Percentiles rank a stretch among this genome's conserved stretches.
These are phyloP conservation scores for Strigamia transsilvanica DNA, from an alignment of 2,888 invertebrate genomes.

Conservation along the genomic window DNA sequence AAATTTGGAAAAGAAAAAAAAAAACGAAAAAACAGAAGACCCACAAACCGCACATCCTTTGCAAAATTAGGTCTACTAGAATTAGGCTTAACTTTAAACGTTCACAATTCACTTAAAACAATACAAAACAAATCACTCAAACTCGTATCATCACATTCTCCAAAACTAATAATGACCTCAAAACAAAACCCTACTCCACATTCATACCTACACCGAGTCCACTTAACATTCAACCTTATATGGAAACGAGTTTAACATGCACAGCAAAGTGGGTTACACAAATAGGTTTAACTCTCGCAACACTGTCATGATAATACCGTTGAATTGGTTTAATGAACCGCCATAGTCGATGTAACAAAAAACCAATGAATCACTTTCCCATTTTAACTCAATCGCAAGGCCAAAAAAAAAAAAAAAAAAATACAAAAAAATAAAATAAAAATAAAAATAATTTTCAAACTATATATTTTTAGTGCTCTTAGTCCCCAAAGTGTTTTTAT, in stretches of 20 bases:
- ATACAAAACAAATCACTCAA: too few species aligned
- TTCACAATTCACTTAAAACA: too few species aligned
- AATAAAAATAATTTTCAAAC: not conserved
- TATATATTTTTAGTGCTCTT: not conserved
- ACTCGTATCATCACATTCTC: not conserved
- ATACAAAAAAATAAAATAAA: not conserved
- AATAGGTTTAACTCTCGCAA: slow-evolving; percentile 12
- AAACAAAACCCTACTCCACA: not conserved
- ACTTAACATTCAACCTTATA: not conserved
- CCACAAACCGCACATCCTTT: not conserved
- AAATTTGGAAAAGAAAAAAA: not conserved
- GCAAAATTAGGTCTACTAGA: not conserved
- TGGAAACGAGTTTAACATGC: not conserved
- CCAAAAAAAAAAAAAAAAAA: not conserved
- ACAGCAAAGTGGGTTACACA: slow-evolving; percentile 6
- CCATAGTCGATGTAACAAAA: not conserved
- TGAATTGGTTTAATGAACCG: not conserved
- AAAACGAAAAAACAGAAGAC: too few species aligned
- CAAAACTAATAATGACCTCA: not conserved
- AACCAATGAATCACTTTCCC: slow-evolving; percentile 7
- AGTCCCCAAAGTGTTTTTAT: not conserved
- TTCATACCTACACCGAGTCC: not conserved
- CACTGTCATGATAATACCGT: not conserved
- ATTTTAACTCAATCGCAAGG: not conserved
- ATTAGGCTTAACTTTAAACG: too few species aligned